phyloP scores from a whole-genome alignment of 1,140 invertebrate species.

The Aphelinus atriplicis region DNA sequence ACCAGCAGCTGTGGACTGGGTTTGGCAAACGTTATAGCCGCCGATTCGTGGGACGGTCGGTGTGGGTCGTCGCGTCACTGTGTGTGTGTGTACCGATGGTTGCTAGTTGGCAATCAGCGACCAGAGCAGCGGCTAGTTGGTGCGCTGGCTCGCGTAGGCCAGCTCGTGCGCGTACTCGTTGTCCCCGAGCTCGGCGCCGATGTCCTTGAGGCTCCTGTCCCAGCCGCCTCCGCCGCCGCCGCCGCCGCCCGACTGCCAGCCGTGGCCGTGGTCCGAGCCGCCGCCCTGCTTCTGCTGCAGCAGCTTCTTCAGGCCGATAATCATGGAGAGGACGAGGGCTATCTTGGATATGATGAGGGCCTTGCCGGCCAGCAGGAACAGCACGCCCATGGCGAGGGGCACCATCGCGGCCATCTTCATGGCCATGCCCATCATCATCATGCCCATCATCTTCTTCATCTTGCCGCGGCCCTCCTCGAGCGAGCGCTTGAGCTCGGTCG shows the following conservation, averaged over 20 bases:
- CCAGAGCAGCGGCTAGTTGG: neutral
- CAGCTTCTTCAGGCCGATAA: conserved; percentile 82
- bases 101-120: no score
- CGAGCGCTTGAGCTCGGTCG: conserved; percentile 73
- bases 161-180: conserved; percentile 70
- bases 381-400: conserved; percentile 76
- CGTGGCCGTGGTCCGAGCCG: conserved; percentile 58
- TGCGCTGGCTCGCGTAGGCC: conserved; percentile 66
- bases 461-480: conserved; percentile 82
- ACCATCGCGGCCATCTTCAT: conserved; percentile 80
- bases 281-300: conserved; percentile 72
- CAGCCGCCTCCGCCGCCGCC: conserved; percentile 70
- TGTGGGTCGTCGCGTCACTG: conserved; percentile 12
- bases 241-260: conserved; percentile 65
- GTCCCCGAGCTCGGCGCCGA: conserved; percentile 45
- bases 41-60: neutral
- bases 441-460: conserved; percentile 85
- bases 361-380: conserved; percentile 80
- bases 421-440: conserved; percentile 82
- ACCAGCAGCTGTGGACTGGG: no score
- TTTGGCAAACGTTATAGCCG: no score
- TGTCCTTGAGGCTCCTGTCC: conserved; percentile 64
- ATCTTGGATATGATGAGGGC: conserved; percentile 82
- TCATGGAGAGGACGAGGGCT: conserved; percentile 78
- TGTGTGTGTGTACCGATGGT: no score